phyloP scores from a whole-genome alignment of 2,888 invertebrate genomes.

The Diaprepes abbreviatus region DNA sequence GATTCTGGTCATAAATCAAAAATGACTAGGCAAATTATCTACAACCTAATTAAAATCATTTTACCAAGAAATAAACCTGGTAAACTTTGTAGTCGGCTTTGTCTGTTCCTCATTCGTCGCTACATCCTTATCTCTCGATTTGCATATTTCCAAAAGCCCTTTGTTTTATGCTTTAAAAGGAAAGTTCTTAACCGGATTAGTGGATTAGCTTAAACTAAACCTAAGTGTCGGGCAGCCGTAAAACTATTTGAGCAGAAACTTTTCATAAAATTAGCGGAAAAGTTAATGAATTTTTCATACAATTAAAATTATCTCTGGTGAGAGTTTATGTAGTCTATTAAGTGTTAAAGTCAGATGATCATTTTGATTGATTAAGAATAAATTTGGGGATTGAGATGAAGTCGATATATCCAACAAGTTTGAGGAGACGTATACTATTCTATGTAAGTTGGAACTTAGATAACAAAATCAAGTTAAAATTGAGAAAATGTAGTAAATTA shows the following conservation, averaged over 20 bases:
- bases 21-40: too few species aligned
- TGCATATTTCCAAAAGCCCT: constrained; percentile 24
- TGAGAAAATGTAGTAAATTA: too few species aligned
- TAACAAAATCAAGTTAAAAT: too few species aligned
- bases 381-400: too few species aligned
- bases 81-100: neutral
- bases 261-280: constrained; percentile 17
- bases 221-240: constrained; percentile 15
- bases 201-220: constrained; percentile 21
- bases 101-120: constrained; percentile 7
- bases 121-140: constrained; percentile 25
- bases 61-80: constrained; percentile 8
- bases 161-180: constrained; percentile 34
- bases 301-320: neutral
- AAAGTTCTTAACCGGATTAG: constrained; percentile 28
- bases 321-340: neutral
- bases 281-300: constrained; percentile 7
- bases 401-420: too few species aligned
- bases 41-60: too few species aligned
- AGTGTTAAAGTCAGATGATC: too few species aligned
- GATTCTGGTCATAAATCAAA: too few species aligned
- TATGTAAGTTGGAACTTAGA: too few species aligned
- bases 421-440: too few species aligned
- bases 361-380: too few species aligned
- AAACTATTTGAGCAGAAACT: constrained; percentile 26